Evolutionary conservation across 2,888 invertebrate species (phyloP).

Genomic region (Apotomis turbidana): DNA sequence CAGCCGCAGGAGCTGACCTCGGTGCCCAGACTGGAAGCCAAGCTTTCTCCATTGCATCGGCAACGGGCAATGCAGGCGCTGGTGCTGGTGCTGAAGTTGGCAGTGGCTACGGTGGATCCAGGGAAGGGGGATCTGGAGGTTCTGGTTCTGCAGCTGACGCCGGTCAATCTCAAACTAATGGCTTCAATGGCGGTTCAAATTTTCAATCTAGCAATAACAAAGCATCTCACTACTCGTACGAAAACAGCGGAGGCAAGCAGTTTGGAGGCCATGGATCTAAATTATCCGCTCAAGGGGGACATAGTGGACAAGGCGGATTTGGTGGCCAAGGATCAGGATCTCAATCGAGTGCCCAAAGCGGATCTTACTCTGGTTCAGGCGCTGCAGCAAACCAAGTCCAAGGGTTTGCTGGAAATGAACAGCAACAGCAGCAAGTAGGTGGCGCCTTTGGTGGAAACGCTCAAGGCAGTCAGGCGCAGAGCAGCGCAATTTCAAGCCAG

Average conservation of each 20-base stretch:
- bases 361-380: slow-evolving; percentile 29
- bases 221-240: slow-evolving; percentile 53
- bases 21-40: slow-evolving; percentile 52
- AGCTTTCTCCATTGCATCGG: slow-evolving; percentile 58
- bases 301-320: slow-evolving; percentile 12
- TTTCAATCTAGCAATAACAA: slow-evolving; percentile 47
- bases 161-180: slow-evolving; percentile 31
- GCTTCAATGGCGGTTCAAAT: slow-evolving; percentile 31
- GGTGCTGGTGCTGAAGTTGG: slow-evolving; percentile 1
- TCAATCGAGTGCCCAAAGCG: slow-evolving; percentile 26
- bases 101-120: slow-evolving; percentile 1
- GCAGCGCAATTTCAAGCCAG: slow-evolving; percentile 17
- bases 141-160: slow-evolving; percentile 28
- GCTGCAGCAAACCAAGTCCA: slow-evolving; percentile 32
- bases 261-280: slow-evolving; percentile 41
- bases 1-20: slow-evolving; percentile 56
- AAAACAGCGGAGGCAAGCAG: slow-evolving; percentile 46
- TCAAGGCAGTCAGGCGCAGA: slow-evolving; percentile 23
- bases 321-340: slow-evolving; percentile 18
- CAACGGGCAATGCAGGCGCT: slow-evolving; percentile 34
- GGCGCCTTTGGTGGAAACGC: slow-evolving; percentile 34
- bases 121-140: slow-evolving; percentile 20
- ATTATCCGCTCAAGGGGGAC: slow-evolving; percentile 13
- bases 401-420: slow-evolving; percentile 39
- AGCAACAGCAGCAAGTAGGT: slow-evolving; percentile 41